These are phyloP conservation scores for Caiman crocodilus DNA, from an alignment of 2,797 vertebrate genomes.

Conservation along the genomic window DNA sequence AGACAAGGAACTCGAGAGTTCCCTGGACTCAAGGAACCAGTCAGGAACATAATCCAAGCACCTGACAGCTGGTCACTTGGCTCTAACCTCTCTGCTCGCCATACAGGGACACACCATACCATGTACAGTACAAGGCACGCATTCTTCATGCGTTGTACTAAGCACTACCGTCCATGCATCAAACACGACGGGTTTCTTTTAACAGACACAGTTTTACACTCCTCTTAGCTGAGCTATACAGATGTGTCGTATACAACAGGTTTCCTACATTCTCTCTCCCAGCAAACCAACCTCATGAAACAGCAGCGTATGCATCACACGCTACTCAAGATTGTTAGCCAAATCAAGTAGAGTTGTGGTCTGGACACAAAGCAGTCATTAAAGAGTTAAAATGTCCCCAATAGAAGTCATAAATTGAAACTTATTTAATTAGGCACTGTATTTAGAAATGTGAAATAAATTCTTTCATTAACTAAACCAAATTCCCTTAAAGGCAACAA, in stretches of 20 bases:
- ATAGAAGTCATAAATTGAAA: slow-evolving; percentile 80
- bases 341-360: background rate
- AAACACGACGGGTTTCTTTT: background rate
- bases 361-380: slow-evolving; percentile 66
- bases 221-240: background rate
- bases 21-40: background rate
- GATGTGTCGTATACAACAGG: background rate
- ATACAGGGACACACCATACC: background rate
- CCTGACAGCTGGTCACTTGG: background rate
- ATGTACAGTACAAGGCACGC: background rate
- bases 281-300: background rate
- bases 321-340: too few species aligned
- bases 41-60: background rate
- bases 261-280: background rate
- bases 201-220: background rate
- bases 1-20: background rate
- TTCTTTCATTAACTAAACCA: slow-evolving; percentile 85
- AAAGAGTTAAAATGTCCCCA: slow-evolving; percentile 80
- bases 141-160: background rate
- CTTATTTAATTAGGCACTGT: slow-evolving; percentile 84
- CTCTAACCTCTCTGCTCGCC: background rate
- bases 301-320: background rate
- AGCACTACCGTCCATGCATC: background rate
- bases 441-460: slow-evolving; percentile 80
- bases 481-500: slow-evolving; percentile 88